Evolutionary conservation across 2,888 invertebrate species (phyloP).

Genomic region (Ectemnius cavifrons): DNA sequence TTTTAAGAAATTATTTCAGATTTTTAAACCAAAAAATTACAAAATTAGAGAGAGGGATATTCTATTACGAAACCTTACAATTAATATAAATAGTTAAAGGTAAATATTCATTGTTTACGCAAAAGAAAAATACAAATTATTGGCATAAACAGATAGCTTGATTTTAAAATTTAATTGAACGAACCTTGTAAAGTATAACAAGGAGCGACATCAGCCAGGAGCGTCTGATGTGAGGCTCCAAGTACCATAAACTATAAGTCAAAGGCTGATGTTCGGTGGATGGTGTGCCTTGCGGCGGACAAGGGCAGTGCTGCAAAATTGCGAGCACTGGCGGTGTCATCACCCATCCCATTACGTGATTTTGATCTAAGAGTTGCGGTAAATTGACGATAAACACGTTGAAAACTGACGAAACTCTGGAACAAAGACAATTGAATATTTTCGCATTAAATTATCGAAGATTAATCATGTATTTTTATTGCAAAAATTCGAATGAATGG

Average conservation of each 20-base stretch:
- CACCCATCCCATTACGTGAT: constrained; percentile 94
- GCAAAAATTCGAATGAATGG: too few species aligned
- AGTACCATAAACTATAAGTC: constrained; percentile 91
- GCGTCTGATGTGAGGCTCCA: constrained; percentile 91
- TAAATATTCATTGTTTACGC: too few species aligned
- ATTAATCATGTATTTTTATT: neutral
- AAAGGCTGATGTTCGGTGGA: constrained; percentile 82
- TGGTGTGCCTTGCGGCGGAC: constrained; percentile 82
- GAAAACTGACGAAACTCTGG: constrained; percentile 94
- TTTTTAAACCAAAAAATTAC: too few species aligned
- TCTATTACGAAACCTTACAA: too few species aligned
- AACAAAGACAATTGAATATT: constrained; percentile 32
- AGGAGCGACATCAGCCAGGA: constrained; percentile 96
- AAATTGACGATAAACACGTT: constrained; percentile 96
- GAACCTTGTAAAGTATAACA: constrained; percentile 96
- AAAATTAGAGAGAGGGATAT: too few species aligned
- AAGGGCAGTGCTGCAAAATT: constrained; percentile 90
- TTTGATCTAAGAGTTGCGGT: constrained; percentile 96
- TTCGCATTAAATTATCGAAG: neutral
- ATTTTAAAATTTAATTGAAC: neutral
- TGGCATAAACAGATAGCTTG: too few species aligned
- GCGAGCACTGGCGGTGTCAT: constrained; percentile 91
- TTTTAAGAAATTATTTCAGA: too few species aligned
- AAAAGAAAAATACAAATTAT: neutral
- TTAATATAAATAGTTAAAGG: too few species aligned